These are phyloP conservation scores for Tretioscincus oriximinensis DNA, from an alignment of 2,113 vertebrate genomes.

Conservation along the genomic window DNA sequence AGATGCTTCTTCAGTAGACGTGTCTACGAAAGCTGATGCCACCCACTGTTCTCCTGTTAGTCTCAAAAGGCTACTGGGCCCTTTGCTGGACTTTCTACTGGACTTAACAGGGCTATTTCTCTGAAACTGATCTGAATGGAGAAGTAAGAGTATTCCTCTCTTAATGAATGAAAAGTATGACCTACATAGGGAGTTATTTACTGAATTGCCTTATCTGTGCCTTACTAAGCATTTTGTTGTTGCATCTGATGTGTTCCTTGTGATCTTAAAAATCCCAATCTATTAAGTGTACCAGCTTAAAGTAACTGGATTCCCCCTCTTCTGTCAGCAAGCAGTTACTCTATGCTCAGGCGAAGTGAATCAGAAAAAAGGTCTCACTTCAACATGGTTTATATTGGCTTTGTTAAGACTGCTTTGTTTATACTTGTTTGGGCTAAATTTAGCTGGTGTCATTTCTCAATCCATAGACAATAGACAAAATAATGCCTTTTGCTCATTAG, in stretches of 20 bases:
- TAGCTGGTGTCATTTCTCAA: not conserved
- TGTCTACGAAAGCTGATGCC: too few species aligned
- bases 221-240: not conserved
- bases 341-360: not conserved
- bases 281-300: not conserved
- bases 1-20: too few species aligned
- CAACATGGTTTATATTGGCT: not conserved
- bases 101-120: too few species aligned
- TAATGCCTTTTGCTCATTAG: conserved; percentile 1
- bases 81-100: too few species aligned
- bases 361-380: not conserved
- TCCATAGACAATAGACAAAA: conserved; percentile 6
- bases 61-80: too few species aligned
- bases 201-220: not conserved
- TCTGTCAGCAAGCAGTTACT: not conserved
- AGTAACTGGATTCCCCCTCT: not conserved
- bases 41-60: too few species aligned
- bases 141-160: not conserved
- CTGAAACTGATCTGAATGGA: not conserved
- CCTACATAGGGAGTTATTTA: not conserved
- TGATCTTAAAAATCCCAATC: not conserved
- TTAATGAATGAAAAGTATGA: not conserved
- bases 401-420: not conserved
- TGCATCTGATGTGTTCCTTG: not conserved
- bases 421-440: not conserved